Conservation (phyloP, 1,140 invertebrate genomes). For the Drosophila simulans region DNA sequence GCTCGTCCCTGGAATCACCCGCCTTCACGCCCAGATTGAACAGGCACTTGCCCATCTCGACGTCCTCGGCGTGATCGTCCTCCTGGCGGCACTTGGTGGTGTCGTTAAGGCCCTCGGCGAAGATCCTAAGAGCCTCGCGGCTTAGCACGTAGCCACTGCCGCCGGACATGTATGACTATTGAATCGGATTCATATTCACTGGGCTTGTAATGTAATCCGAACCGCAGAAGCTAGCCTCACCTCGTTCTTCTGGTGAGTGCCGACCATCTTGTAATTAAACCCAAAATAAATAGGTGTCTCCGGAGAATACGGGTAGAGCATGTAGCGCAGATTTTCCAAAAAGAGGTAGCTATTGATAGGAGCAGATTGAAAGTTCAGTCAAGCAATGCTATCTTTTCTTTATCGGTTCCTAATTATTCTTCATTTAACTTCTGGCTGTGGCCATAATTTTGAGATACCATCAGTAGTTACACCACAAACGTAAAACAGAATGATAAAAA, state of each 20-base stretch:
- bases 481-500: no score
- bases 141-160: slow-evolving; percentile 97
- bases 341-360: slow-evolving; percentile 87
- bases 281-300: slow-evolving; percentile 93
- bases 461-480: no score
- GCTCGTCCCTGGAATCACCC: slow-evolving; percentile 92
- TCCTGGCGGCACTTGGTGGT: slow-evolving; percentile 82
- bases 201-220: background rate
- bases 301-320: slow-evolving; percentile 90
- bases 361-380: no score
- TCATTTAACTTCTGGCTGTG: no score
- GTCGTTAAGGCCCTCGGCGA: slow-evolving; percentile 89
- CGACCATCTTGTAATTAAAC: slow-evolving; percentile 89
- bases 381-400: no score
- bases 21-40: slow-evolving; percentile 92
- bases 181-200: background rate
- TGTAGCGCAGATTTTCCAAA: slow-evolving; percentile 95
- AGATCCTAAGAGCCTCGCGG: slow-evolving; percentile 89
- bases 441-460: no score
- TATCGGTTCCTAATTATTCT: no score
- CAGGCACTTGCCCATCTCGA: slow-evolving; percentile 95
- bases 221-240: slow-evolving; percentile 11
- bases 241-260: slow-evolving; percentile 24
- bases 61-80: slow-evolving; percentile 91
- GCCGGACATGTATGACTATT: slow-evolving; percentile 96